Base-by-base conservation (phyloP, 2,888 invertebrate genomes). In the Noctua comes region DNA sequence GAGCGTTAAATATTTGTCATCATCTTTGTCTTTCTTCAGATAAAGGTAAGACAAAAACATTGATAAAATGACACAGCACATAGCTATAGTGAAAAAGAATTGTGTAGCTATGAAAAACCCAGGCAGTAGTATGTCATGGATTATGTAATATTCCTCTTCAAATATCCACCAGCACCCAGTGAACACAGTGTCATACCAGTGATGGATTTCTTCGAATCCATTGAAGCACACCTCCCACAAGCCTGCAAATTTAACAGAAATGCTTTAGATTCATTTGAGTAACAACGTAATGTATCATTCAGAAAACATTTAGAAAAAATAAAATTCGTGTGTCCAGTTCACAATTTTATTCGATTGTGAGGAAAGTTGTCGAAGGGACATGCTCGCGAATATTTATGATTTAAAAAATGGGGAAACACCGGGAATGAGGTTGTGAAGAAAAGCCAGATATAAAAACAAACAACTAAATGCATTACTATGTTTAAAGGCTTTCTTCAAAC, bases 101-200 rank as follows among this genome's bases (percentile, higher is more conserved):
- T 99, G 99, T 1, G 99, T 99, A 0, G 98, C 98, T 77, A 99
- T 98, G 91, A 99, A 99, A 96, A 99, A 99, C 24, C 98, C 98
- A 74, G 99, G 99, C 88, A 99, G 95, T 7, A 99, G 96, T 90
- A 99, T 98, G 89, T 99, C 98, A 91, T 99, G 98, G 87, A 99
- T 99, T 79, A 99, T 99, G 92, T 99, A 99, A 93, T 99, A 99
- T 95, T 99, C 99, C 94, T 99, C 99, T 95, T 99, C 99, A 92
- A 99, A 99, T 81, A 99, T 98, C 99, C 99, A 99, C 98, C 99
- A 99, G 92, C 99, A 99, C 0, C 99, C 99, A 27, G 97, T 97
- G 90, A 99, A 99, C 74, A 97, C 97, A 10, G 98, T 98, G 91
- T 99, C 99, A 95, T 99, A 99, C 94, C 98, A 97, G 86, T 98